Conservation (phyloP, 2,797 vertebrate species). For the Alcedo atthis region DNA sequence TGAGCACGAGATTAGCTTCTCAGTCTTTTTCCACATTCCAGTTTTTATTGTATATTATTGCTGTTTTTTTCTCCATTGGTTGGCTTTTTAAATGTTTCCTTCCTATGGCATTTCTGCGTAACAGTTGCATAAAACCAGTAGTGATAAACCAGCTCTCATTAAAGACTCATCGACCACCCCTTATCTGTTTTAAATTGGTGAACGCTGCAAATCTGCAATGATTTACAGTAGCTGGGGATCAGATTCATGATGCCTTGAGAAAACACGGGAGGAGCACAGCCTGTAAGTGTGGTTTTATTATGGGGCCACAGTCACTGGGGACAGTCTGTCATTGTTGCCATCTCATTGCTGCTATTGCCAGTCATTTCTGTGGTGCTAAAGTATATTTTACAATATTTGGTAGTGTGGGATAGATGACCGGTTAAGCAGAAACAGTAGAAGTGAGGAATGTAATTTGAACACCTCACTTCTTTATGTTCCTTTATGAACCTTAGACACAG, state of each 20-base stretch:
- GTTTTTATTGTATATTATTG: neutral
- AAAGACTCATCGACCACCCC: neutral
- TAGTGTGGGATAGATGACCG: conserved; percentile 19
- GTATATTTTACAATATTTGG: neutral
- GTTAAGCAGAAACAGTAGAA: conserved; percentile 42
- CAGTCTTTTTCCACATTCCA: neutral
- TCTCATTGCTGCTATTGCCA: neutral
- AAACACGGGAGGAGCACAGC: neutral
- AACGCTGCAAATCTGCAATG: neutral
- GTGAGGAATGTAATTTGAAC: conserved; percentile 16
- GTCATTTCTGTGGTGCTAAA: conserved; percentile 13
- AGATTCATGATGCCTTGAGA: conserved; percentile 28
- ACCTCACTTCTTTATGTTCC: conserved; percentile 46
- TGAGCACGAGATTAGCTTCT: neutral
- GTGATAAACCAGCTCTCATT: neutral
- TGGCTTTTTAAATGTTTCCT: neutral
- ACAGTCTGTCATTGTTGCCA: conserved; percentile 33
- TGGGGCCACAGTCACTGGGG: neutral
- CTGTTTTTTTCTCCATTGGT: neutral
- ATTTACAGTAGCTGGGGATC: neutral
- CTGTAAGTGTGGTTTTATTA: neutral
- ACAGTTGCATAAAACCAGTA: neutral
- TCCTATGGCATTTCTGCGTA: neutral
- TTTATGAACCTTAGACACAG: conserved; percentile 50
- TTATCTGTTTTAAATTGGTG: conserved; percentile 19